These are phyloP conservation scores for Epinephelus moara DNA, from an alignment of 2,113 vertebrate species.

Conservation along the genomic window DNA sequence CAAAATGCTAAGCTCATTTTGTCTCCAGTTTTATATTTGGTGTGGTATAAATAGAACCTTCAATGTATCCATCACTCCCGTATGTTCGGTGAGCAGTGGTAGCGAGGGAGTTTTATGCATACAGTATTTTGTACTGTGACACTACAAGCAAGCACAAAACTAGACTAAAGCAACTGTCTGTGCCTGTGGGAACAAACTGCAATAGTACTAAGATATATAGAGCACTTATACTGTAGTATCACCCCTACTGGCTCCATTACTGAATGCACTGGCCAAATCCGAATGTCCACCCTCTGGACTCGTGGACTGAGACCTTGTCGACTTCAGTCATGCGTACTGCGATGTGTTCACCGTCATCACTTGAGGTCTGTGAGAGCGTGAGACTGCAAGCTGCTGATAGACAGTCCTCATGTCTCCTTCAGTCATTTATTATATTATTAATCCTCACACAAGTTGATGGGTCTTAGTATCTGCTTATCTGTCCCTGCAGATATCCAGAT, in stretches of 20 bases:
- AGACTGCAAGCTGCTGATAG: no score
- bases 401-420: no score
- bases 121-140: neutral
- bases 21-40: neutral
- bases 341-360: no score
- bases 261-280: neutral
- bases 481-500: no score
- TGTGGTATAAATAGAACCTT: neutral
- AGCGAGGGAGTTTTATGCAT: neutral
- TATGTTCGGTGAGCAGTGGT: neutral
- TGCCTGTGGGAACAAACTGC: conserved; percentile 20
- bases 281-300: no score
- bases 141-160: conserved; percentile 1
- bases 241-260: conserved; percentile 33
- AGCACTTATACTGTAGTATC: conserved; percentile 1
- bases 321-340: no score
- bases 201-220: neutral
- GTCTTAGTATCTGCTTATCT: no score
- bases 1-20: neutral
- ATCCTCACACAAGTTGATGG: no score
- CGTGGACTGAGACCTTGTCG: no score
- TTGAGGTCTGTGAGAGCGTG: no score
- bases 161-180: neutral
- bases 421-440: no score
- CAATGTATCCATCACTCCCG: neutral